A percentile compares a stretch with the other conserved stretches of the same genome.
phyloP scores from a whole-genome alignment of 2,888 invertebrate genomes.

The Synergus gifuensis region DNA sequence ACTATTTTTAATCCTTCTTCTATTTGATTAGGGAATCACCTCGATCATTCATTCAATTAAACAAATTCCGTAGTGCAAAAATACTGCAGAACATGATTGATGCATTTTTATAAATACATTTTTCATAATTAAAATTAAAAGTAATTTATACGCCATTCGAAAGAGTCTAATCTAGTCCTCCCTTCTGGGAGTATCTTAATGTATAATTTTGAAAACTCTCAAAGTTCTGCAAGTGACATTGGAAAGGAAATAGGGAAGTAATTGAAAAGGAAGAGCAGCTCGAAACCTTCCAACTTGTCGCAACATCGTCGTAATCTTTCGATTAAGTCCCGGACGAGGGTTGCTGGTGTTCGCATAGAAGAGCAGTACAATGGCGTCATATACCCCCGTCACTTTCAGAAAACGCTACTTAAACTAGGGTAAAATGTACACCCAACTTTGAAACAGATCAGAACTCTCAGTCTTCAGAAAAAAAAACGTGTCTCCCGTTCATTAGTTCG shows the following conservation, averaged over 20 bases:
- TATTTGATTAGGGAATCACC: not conserved
- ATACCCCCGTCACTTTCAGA: slow-evolving; percentile 24
- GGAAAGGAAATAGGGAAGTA: slow-evolving; percentile 26
- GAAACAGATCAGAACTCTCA: slow-evolving; percentile 6
- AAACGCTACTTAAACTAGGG: not conserved
- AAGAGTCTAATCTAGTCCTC: not conserved
- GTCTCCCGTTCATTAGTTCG: no score
- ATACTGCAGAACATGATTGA: no score
- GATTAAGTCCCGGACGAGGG: slow-evolving; percentile 30
- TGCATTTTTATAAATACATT: no score
- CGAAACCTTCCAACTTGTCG: slow-evolving; percentile 40
- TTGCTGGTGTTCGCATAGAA: slow-evolving; percentile 12
- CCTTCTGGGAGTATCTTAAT: not conserved
- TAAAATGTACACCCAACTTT: slow-evolving; percentile 9
- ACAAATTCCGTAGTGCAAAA: not conserved
- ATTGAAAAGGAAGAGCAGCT: slow-evolving; percentile 36
- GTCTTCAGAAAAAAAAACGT: not conserved
- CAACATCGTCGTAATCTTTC: slow-evolving; percentile 43
- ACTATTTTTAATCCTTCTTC: not conserved
- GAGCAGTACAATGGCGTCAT: slow-evolving; percentile 24
- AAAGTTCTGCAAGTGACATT: slow-evolving; percentile 32
- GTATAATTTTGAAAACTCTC: slow-evolving; percentile 1
- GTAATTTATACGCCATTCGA: not conserved
- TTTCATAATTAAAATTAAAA: no score
- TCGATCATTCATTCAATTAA: not conserved